Evolutionary conservation across 2,797 vertebrate species (phyloP), one percentile per base, ranked within the genome.

Genomic region (Chiloscyllium punctatum): DNA sequence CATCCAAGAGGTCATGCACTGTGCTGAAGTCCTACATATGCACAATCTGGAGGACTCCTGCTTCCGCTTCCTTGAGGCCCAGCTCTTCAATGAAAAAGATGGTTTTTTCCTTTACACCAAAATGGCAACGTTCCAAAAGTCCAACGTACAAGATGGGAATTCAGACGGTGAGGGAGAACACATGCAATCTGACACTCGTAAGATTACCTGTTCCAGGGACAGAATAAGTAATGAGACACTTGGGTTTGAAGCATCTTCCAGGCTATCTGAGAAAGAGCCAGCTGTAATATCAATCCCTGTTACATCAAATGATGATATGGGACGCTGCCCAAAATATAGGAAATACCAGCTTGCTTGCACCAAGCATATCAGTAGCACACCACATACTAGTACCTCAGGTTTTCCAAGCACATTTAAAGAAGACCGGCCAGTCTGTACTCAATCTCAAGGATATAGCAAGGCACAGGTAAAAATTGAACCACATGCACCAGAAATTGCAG

Each of bases 41-140:
- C 99, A 99, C 98, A 99, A 99, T 98, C 98, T 99, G 96, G 99
- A 99, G 98, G 99, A 99, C 97, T 99, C 99, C 71, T 99, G 99
- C 98, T 99, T 99, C 98, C 98, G 99, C 97, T 99, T 99, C 97
- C 98, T 99, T 97, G 99, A 99, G 97, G 99, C 98, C 0, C 99
- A 99, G 96, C 98, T 99, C 96, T 98, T 99, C 96, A 99, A 98
- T 95, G 98, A 99, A 0, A 98, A 99, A 96, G 99, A 99, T 96
- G 97, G 98, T 96, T 96, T 99, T 96, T 98, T 98, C 96, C 98
- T 98, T 96, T 98, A 98, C 98, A 98, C 98, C 88, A 99, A 99
- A 97, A 98, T 98, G 96, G 97, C 97, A 1, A 95, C 98, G 0
- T 98, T 98, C 74, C 97, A 97, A 96, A 97, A 97, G 96, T 97